Base-by-base conservation (phyloP, 2,113 vertebrate genomes). In the Peromyscus californicus region DNA sequence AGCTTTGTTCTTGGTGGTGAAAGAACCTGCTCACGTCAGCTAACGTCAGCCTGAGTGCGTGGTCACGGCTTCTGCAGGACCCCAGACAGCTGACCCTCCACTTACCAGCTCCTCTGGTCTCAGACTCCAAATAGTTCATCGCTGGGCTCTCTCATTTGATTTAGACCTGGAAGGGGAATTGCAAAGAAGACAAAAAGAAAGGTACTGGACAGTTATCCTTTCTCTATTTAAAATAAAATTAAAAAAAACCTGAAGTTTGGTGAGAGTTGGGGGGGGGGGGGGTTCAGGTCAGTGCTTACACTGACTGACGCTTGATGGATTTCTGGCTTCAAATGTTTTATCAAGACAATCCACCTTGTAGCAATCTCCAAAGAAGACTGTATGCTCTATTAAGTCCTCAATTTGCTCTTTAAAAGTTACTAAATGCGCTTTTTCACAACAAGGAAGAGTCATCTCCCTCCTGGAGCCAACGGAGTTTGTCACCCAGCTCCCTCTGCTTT, bases 301-400 rank as follows among this genome's bases (percentile, higher is more conserved):
- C 91, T 96, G 93, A 93, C 90, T 3, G 75, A 94, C 26, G 96
- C 97, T 90, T 97, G 98, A 98, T 97, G 97, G 97, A 97, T 98
- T 98, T 98, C 97, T 96, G 93, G 95, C 97, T 95, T 96, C 95
- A 96, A 98, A 98, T 97, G 92, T 98, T 98, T 98, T 98, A 98
- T 98, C 98, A 98, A 98, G 97, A 98, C 97, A 98, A 98, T 98
- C 98, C 98, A 98, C 97, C 98, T 98, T 97, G 97, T 97, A 97
- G 97, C 97, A 97, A 98, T 97, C 97, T 97, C 97, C 97, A 97
- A 96, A 97, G 97, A 97, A 92, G 90, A 93, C 91, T 94, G 96
- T 97, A 96, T 90, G 96, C 84, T 97, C 97, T 96, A 97, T 98
- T 98, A 97, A 98, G 97, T 94, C 54, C 12, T 1, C 95, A 97